A percentile compares a stretch with the other conserved stretches of the same genome.
phyloP scores from a whole-genome alignment of 2,888 invertebrate species.

The Tetheella fluctuosa region DNA sequence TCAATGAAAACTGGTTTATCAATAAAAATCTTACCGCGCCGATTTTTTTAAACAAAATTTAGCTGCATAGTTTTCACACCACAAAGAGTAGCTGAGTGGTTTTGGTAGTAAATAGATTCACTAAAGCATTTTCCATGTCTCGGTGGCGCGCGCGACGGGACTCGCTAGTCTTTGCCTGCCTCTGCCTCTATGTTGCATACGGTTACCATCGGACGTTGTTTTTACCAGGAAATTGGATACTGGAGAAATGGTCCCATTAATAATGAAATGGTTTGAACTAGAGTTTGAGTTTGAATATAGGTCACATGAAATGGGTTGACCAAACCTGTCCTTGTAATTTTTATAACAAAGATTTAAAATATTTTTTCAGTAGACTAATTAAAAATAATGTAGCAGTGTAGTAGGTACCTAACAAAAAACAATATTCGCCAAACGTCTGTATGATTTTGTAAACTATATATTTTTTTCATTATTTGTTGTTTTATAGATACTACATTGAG shows the following conservation, averaged over 20 bases:
- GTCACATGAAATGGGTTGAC: neutral
- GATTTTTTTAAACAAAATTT: constrained; percentile 48
- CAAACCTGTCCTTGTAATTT: neutral
- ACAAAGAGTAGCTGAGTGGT: constrained; percentile 63
- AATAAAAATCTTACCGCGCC: neutral
- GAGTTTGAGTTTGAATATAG: constrained; percentile 6
- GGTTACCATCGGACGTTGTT: constrained; percentile 14
- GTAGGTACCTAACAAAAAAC: too few relatives aligned
- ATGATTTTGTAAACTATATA: too few relatives aligned
- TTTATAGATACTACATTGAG: too few relatives aligned
- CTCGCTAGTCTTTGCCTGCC: constrained; percentile 15
- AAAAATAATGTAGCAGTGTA: too few relatives aligned
- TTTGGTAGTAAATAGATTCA: constrained; percentile 70
- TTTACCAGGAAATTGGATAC: constrained; percentile 5
- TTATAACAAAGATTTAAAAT: neutral
- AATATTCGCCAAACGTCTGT: too few relatives aligned
- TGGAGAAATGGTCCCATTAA: constrained; percentile 2
- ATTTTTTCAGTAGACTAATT: constrained; percentile 6
- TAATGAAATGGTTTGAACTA: constrained; percentile 5
- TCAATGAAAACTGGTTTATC: neutral
- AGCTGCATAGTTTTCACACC: constrained; percentile 40
- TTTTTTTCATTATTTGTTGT: too few relatives aligned
- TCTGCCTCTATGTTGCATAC: constrained; percentile 10
- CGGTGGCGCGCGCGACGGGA: constrained; percentile 47
- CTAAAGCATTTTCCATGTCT: constrained; percentile 78